Evolutionary conservation across 2,797 vertebrate genomes (phyloP).

Genomic region (Myoxocephalus aenaeus): DNA sequence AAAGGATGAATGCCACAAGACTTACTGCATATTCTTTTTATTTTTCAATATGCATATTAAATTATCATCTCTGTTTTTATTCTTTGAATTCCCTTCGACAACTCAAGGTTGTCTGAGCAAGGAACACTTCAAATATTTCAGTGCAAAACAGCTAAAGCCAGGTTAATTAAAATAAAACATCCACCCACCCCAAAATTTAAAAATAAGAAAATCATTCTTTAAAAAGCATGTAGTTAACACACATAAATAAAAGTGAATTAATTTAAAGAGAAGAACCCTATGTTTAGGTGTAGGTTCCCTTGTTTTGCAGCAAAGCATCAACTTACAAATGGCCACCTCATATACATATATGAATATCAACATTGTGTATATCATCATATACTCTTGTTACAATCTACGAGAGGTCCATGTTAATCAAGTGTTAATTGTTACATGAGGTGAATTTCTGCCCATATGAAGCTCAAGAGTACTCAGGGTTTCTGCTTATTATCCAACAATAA

Average conservation of each 20-base stretch:
- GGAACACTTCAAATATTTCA: conserved; percentile 66
- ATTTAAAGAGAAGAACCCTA: conserved; percentile 38
- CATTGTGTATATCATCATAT: conserved; percentile 54
- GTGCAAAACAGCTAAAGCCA: conserved; percentile 82
- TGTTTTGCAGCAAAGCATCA: conserved; percentile 62
- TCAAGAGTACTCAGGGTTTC: conserved; percentile 45
- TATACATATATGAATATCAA: conserved; percentile 71
- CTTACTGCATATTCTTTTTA: conserved; percentile 68
- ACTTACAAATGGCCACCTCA: conserved; percentile 58
- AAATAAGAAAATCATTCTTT: conserved; percentile 40
- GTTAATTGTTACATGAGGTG: conserved; percentile 46
- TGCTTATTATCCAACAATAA: conserved; percentile 22
- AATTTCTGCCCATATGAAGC: conserved; percentile 30
- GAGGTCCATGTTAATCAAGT: conserved; percentile 55
- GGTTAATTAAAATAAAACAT: conserved; percentile 68
- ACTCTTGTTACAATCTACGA: conserved; percentile 58
- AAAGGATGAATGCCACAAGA: background rate
- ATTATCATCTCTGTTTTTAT: conserved; percentile 43
- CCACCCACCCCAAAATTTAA: conserved; percentile 38
- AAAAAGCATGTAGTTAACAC: conserved; percentile 68
- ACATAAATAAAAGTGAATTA: conserved; percentile 65
- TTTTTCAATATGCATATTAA: conserved; percentile 73
- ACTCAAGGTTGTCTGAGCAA: conserved; percentile 53
- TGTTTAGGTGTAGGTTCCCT: conserved; percentile 39
- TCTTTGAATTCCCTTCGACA: conserved; percentile 46